Evolutionary conservation across 2,888 invertebrate species (phyloP).

Genomic region (Amphipyra berbera): DNA sequence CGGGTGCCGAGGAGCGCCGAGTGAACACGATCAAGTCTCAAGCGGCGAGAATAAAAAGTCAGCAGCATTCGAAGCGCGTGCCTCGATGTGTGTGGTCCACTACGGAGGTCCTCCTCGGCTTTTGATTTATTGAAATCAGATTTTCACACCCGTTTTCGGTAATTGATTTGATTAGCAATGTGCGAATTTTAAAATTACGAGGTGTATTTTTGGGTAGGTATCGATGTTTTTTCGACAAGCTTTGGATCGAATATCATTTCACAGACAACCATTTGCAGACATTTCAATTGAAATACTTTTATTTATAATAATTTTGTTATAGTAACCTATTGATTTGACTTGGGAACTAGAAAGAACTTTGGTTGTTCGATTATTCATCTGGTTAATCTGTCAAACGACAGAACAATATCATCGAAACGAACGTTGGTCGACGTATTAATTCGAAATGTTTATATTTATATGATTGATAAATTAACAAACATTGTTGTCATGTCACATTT

Average conservation of each 20-base stretch:
- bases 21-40: conserved; percentile 75
- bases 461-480: too few species aligned
- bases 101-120: conserved; percentile 85
- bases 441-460: too few species aligned
- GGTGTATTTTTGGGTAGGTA: neutral
- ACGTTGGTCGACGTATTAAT: too few species aligned
- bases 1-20: conserved; percentile 84
- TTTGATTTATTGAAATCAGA: conserved; percentile 86
- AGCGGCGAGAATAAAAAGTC: conserved; percentile 84
- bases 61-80: conserved; percentile 92
- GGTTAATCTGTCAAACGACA: too few species aligned
- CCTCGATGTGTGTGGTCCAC: conserved; percentile 93
- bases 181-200: conserved; percentile 43
- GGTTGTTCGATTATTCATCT: too few species aligned
- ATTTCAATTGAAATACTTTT: too few species aligned
- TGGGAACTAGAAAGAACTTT: too few species aligned
- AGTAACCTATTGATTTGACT: too few species aligned
- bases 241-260: neutral
- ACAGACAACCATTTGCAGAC: too few species aligned
- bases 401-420: too few species aligned
- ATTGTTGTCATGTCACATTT: too few species aligned
- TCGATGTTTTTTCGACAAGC: neutral
- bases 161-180: conserved; percentile 64
- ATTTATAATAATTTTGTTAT: too few species aligned
- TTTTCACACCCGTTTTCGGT: conserved; percentile 82